These are phyloP conservation scores for Chamaea fasciata DNA, from an alignment of 2,113 vertebrate genomes.

Conservation along the genomic window DNA sequence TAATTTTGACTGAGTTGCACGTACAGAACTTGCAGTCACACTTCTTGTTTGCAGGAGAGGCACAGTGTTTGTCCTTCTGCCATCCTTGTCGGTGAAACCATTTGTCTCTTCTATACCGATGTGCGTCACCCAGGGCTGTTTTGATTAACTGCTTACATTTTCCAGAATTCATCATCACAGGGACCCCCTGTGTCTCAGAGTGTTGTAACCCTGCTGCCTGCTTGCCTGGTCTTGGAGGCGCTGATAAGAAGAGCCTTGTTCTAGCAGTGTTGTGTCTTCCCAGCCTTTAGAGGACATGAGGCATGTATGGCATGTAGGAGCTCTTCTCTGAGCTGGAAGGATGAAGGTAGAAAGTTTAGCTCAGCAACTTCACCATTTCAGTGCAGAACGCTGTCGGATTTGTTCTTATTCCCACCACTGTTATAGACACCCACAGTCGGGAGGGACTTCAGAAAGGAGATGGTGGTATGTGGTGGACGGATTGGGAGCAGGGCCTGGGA, in stretches of 20 bases:
- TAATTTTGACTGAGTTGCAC: background rate
- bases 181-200: background rate
- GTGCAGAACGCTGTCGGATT: background rate
- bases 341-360: background rate
- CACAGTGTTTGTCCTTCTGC: background rate
- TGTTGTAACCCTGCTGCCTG: background rate
- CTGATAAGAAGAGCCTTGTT: background rate
- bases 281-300: background rate
- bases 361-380: background rate
- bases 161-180: background rate
- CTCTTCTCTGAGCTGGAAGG: background rate
- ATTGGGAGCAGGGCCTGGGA: background rate
- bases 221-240: background rate
- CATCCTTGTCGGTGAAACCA: background rate
- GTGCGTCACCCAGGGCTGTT: background rate
- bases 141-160: background rate
- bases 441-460: background rate
- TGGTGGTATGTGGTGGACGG: background rate
- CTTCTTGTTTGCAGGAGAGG: background rate
- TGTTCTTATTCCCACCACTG: background rate
- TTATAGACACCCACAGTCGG: background rate
- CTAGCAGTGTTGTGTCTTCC: background rate
- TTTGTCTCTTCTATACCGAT: accelerated
- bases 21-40: background rate
- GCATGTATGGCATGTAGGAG: background rate